Evolutionary conservation across 2,797 vertebrate genomes (phyloP).

Genomic region (Harpagifer antarcticus): DNA sequence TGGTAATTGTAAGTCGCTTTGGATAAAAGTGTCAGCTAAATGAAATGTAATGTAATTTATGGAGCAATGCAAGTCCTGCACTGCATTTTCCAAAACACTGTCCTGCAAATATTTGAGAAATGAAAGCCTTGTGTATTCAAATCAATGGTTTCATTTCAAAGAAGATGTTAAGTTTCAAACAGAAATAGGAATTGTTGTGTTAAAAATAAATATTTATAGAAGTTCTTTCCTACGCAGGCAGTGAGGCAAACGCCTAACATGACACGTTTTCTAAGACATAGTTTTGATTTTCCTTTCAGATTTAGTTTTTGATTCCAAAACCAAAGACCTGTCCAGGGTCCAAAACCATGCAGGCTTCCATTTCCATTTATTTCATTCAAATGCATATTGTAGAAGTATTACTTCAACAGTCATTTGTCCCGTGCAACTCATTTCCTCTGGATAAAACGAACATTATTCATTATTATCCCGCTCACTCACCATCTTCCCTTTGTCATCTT

Average conservation of each 20-base stretch:
- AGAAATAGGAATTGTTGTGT: too few species aligned
- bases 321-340: neutral
- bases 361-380: constrained; percentile 9
- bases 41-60: too few species aligned
- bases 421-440: constrained; percentile 1
- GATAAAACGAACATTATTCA: constrained; percentile 20
- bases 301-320: neutral
- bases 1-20: too few species aligned
- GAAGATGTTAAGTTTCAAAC: too few species aligned
- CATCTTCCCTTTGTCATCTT: constrained; percentile 22
- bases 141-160: too few species aligned
- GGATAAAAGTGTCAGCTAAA: too few species aligned
- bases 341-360: neutral
- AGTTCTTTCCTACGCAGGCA: too few species aligned
- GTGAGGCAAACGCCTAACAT: neutral
- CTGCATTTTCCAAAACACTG: too few species aligned
- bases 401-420: constrained; percentile 23
- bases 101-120: too few species aligned
- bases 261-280: neutral
- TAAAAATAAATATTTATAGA: too few species aligned
- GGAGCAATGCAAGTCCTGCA: too few species aligned
- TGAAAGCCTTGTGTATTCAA: too few species aligned
- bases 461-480: constrained; percentile 5
- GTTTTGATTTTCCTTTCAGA: neutral
- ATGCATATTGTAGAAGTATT: constrained; percentile 2